Percentiles rank a stretch among this genome's conserved stretches.
Evolutionary conservation across 2,113 vertebrate genomes (phyloP).

Genomic region (Cheirogaleus medius): DNA sequence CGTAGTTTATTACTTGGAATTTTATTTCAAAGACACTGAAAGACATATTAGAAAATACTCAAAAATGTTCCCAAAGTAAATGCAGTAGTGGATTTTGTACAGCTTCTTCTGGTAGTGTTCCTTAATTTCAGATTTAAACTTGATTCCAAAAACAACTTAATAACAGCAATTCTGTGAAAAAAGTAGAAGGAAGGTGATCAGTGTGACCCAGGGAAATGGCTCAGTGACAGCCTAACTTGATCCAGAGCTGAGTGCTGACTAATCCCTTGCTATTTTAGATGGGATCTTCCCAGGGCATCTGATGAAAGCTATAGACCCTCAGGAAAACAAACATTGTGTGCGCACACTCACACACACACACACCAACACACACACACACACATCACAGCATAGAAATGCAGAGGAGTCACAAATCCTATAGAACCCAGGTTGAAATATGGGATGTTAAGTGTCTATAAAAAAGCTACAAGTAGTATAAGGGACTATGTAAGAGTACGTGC

Average conservation of each 20-base stretch:
- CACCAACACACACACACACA: neutral
- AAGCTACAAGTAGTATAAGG: neutral
- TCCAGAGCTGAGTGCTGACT: neutral
- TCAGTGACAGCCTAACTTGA: neutral
- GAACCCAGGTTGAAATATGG: neutral
- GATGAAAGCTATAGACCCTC: neutral
- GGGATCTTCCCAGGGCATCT: neutral
- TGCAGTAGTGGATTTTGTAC: neutral
- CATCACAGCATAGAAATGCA: neutral
- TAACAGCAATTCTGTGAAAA: neutral
- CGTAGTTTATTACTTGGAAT: neutral
- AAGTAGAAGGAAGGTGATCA: neutral
- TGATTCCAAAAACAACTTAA: constrained; percentile 12
- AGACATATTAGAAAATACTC: neutral
- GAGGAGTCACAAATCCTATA: neutral
- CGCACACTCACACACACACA: neutral
- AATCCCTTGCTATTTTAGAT: neutral
- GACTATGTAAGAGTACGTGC: neutral
- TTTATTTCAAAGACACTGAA: constrained; percentile 22
- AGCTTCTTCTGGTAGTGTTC: neutral
- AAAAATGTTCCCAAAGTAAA: constrained; percentile 23
- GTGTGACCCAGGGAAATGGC: neutral
- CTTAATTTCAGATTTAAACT: constrained; percentile 11
- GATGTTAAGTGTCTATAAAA: neutral
- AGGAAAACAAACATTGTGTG: neutral